Conservation (phyloP, 2,113 vertebrate species). For the Catharus fuscescens region DNA sequence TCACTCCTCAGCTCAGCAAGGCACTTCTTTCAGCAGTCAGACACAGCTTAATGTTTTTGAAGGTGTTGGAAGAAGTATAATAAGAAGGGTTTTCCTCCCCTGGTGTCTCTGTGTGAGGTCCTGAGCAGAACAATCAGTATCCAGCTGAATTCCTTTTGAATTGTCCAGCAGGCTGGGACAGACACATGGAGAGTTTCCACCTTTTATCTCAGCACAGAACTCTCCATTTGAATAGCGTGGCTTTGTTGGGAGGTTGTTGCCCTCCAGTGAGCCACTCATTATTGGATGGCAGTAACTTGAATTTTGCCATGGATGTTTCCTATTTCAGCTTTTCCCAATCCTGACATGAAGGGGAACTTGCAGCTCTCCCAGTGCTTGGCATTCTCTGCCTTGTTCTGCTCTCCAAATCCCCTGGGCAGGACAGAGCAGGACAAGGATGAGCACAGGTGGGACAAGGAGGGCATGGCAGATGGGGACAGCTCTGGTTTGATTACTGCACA, state of each 20-base stretch:
- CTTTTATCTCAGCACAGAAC: constrained; percentile 23
- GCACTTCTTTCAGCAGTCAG: not conserved
- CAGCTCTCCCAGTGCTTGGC: not conserved
- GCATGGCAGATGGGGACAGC: not conserved
- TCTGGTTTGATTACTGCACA: not conserved
- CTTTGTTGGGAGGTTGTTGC: not conserved
- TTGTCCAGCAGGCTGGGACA: not conserved
- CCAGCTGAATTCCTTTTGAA: not conserved
- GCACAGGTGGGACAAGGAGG: not conserved
- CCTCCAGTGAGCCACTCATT: not conserved
- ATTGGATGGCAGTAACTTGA: not conserved
- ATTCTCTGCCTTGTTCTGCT: not conserved
- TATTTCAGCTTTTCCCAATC: not conserved
- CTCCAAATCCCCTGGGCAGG: not conserved
- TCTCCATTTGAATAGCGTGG: not conserved
- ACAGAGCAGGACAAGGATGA: not conserved
- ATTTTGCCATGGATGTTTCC: not conserved
- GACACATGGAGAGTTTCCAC: not conserved
- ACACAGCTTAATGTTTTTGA: not conserved
- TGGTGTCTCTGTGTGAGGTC: constrained; percentile 35
- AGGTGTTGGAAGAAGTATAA: not conserved
- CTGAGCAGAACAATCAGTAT: not conserved
- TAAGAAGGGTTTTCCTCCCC: not conserved
- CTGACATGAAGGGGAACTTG: not conserved
- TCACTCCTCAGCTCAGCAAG: not conserved